A percentile compares a stretch with the other conserved stretches of the same genome.
phyloP scores from a whole-genome alignment of 2,888 invertebrate species.

The Pimpla rufipes region DNA sequence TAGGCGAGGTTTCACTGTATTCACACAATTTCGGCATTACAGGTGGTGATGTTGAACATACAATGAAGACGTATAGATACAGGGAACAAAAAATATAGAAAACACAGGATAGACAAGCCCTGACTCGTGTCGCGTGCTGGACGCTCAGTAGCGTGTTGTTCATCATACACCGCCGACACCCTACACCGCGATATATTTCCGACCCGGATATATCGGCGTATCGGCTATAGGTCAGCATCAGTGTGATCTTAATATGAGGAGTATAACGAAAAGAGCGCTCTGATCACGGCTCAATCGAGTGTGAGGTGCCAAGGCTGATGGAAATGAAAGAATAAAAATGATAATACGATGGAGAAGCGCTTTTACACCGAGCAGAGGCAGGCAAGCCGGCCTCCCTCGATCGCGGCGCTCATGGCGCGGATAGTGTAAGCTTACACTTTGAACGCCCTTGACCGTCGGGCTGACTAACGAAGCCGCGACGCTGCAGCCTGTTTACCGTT shows the following conservation, averaged over 20 bases:
- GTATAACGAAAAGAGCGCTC: conserved; percentile 64
- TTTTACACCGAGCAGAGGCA: no score
- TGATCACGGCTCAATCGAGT: conserved; percentile 67
- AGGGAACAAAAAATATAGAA: neutral
- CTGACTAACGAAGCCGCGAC: conserved; percentile 39
- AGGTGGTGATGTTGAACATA: neutral
- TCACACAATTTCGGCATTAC: neutral
- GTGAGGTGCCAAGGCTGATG: conserved; percentile 69
- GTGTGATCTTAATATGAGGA: conserved; percentile 55
- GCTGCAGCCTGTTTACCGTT: conserved; percentile 13
- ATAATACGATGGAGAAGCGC: conserved; percentile 61
- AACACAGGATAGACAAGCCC: neutral
- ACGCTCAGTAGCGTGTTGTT: neutral
- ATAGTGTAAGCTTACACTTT: conserved; percentile 47
- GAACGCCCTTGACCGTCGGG: conserved; percentile 47
- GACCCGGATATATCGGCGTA: conserved; percentile 27
- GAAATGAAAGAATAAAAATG: conserved; percentile 70
- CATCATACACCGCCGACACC: neutral
- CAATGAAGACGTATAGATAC: neutral
- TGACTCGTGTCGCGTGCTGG: neutral
- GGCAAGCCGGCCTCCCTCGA: conserved; percentile 19
- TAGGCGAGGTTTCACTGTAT: neutral
- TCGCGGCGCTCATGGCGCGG: conserved; percentile 2
- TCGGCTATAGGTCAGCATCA: conserved; percentile 60
- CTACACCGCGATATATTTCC: conserved; percentile 19